A percentile compares a stretch with the other conserved stretches of the same genome.
These are phyloP conservation scores for Pegoplata infirma DNA, from an alignment of 2,888 invertebrate species.

Conservation along the genomic window DNA sequence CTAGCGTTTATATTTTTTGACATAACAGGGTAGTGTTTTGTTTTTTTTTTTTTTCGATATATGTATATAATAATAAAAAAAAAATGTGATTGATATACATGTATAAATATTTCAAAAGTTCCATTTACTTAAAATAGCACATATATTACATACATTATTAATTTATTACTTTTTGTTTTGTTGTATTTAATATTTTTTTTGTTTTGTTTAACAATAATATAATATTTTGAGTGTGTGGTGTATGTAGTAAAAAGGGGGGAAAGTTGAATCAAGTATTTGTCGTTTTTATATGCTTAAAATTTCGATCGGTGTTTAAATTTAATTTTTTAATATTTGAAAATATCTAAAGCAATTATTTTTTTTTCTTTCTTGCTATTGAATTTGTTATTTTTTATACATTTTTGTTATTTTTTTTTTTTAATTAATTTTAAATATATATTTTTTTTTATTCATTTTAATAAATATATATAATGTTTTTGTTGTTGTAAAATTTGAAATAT, in stretches of 20 bases:
- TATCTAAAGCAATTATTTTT: slow-evolving; percentile 39
- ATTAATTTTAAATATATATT: slow-evolving; percentile 44
- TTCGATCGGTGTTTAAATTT: slow-evolving; percentile 24
- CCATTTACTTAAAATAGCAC: slow-evolving; percentile 34
- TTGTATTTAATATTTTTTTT: slow-evolving; percentile 2
- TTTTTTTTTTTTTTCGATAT: not conserved
- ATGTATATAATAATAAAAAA: slow-evolving; percentile 18
- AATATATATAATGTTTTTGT: slow-evolving; percentile 18
- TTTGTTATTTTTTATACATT: slow-evolving; percentile 29
- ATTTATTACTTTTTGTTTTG: not conserved
- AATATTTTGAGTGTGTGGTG: slow-evolving; percentile 17
- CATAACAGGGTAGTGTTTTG: not conserved
- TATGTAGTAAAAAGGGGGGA: not conserved
- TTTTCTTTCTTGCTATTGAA: slow-evolving; percentile 15
- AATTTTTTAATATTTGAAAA: slow-evolving; percentile 23
- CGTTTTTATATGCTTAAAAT: slow-evolving; percentile 10
- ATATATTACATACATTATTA: slow-evolving; percentile 37
- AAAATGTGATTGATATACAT: slow-evolving; percentile 32
- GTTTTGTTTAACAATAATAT: slow-evolving; percentile 5
- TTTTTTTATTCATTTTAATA: slow-evolving; percentile 44
- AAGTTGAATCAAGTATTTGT: not conserved
- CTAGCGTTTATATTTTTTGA: not conserved
- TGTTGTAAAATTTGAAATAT: slow-evolving; percentile 34
- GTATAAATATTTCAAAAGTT: slow-evolving; percentile 22
- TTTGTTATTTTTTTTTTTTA: slow-evolving; percentile 35